Percentiles rank a stretch among this genome's conserved stretches.
Evolutionary conservation across 2,113 vertebrate genomes (phyloP).

Genomic region (Electrona antarctica): DNA sequence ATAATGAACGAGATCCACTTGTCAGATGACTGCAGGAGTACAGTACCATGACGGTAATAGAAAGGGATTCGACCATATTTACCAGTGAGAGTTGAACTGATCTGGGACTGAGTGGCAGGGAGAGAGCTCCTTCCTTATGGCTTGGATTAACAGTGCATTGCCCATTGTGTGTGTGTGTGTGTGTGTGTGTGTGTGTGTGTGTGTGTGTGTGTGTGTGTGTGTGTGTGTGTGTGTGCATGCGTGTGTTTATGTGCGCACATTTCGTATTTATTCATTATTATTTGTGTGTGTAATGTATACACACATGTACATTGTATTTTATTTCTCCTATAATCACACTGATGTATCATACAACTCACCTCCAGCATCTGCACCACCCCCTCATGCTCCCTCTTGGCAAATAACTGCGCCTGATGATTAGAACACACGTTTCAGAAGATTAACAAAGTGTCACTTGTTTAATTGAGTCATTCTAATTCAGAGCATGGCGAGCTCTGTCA

Average conservation of each 20-base stretch:
- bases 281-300: too few relatives aligned
- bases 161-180: background rate
- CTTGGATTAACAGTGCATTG: background rate
- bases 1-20: constrained; percentile 4
- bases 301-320: too few relatives aligned
- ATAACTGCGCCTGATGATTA: constrained; percentile 88
- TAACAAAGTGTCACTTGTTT: background rate
- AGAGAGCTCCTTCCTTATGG: background rate
- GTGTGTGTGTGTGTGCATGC: too few relatives aligned
- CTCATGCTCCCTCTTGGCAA: constrained; percentile 94
- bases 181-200: background rate
- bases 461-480: background rate
- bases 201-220: too few relatives aligned
- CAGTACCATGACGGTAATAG: background rate
- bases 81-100: background rate
- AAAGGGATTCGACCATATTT: constrained; percentile 2
- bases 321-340: too few relatives aligned
- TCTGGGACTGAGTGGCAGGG: background rate
- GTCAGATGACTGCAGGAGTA: background rate
- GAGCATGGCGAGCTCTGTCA: background rate
- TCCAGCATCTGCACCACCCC: constrained; percentile 95
- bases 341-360: constrained; percentile 79
- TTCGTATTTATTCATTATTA: too few relatives aligned
- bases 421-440: constrained; percentile 30
- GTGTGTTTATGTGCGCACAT: too few relatives aligned